Evolutionary conservation across 1,140 invertebrate genomes (phyloP), one percentile per base, ranked within the genome.

Genomic region (Triops longicaudatus): DNA sequence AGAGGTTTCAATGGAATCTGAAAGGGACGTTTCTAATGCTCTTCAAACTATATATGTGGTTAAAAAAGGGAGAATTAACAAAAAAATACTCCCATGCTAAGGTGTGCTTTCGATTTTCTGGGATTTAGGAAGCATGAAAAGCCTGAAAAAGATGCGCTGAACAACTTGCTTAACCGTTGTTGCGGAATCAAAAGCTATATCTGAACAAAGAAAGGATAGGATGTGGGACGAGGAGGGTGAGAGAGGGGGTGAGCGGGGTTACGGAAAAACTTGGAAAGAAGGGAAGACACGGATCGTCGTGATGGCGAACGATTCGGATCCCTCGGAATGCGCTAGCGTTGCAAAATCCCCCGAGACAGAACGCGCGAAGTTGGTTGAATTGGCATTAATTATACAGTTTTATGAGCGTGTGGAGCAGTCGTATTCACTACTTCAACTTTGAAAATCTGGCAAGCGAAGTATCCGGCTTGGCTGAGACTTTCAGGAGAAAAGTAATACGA

Each of bases 171-270:
- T 63, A 63, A 63, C 50, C 50, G 50, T 63, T 63, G 50, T 63
- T 63, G 50, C 50, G 50, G 50, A 63, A 63, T 63, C 50, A 63
- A 63, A 63, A 63, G 50, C 50, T 63, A 63, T 63, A 63, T 63
- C 50, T 63, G 50, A 63, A 63, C 50, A 63, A 63, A n/a, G 22
- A 63, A 63, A 63, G 22, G 22, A 63, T 9, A 9, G 50, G 50
- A 22, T n/a, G 50, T 5, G 14, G 50, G 50, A 17, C 6, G 22
- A 63, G 50, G 6, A 22, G 50, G 50, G 50, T 17, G 50, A 37
- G 3, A 63, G 50, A 17, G 50, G 44, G 22, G 10, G 22, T 1
- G 50, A 63, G 22, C 5, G 22, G 50, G 50, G 50, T 37, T 37
- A 37, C 31, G 31, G 31, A 37, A 37, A n/a, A 37, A 37, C 31